Base-by-base conservation (phyloP, 2,888 invertebrate species). In the Thereva unica region DNA sequence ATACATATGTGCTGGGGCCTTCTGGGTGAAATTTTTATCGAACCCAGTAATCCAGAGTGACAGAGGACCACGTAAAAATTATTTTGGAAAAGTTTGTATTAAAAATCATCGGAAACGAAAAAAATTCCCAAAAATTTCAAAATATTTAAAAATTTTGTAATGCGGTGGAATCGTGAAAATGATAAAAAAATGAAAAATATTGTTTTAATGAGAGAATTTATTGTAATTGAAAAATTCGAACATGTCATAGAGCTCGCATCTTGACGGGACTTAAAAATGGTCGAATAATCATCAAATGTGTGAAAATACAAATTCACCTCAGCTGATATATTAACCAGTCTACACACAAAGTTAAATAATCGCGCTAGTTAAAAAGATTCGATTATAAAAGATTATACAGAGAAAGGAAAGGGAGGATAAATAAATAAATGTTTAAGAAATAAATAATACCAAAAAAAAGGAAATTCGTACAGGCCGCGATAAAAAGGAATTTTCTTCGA, bases 211-310 rank as follows among this genome's bases (percentile, higher is more conserved):
- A 44, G 12, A 40, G 65, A 52, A 41, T 40, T 42, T n/a, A n/a
- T 12, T 40, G 35, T 49, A 23, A 23, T 23, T 10, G 54, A 40
- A 6, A 54, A 52, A 64, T 52, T 50, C 9, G 57, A 57, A 42
- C 40, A 59, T 52, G 65, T 49, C 23, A 56, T 61, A 35, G 66
- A 67, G 65, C 61, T 66, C 41, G 67, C 65, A 63, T 67, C 69
- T 69, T 69, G 69, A 69, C 69, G 69, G 67, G 67, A 69, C 41
- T 10, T 64, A 53, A 44, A 53, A 53, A 53, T 53, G 63, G 53
- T 49, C 10, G 41, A 61, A 12, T 47, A 55, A 47, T 59, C 45
- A 40, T 35, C 45, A 23, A 38, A 42, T 52, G 65, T 59, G 38
- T 41, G 49, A 64, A 9, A 50, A 55, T n/a, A 10, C n/a, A 52